Conservation (phyloP, 2,888 invertebrate species). For the Cephalotes varians region DNA sequence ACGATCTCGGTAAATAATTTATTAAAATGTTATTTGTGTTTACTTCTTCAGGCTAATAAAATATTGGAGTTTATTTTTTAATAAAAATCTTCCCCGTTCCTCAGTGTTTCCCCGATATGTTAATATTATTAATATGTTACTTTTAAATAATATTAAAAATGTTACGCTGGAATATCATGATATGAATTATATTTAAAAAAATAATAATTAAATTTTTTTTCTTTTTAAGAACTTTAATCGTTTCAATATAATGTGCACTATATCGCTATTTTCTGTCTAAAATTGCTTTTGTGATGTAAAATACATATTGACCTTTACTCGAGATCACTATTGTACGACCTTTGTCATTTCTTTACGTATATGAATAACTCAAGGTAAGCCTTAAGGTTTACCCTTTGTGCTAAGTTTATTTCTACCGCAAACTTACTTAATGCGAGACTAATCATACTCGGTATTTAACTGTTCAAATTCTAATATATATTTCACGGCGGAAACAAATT, state of each 20-base stretch:
- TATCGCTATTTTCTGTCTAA: conserved; percentile 38
- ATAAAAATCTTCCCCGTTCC: neutral
- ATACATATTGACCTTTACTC: conserved; percentile 46
- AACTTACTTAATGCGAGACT: conserved; percentile 31
- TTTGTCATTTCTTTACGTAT: conserved; percentile 51
- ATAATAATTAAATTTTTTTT: neutral
- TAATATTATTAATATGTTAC: conserved; percentile 6
- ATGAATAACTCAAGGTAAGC: conserved; percentile 47
- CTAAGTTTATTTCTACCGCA: conserved; percentile 33
- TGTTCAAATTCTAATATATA: conserved; percentile 23
- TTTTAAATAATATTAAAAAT: neutral
- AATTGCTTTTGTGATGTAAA: conserved; percentile 29
- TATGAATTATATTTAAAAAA: neutral
- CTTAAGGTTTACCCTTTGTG: conserved; percentile 40
- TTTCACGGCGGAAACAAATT: conserved; percentile 16
- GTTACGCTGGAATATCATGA: neutral
- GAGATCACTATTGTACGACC: conserved; percentile 43
- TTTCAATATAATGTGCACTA: neutral
- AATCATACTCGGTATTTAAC: conserved; percentile 1
- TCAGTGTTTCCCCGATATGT: neutral
- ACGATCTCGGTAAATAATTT: neutral
- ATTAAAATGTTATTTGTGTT: neutral
- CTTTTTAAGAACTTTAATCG: neutral
- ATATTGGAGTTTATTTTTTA: neutral
- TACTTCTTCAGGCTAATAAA: neutral